phyloP scores from a whole-genome alignment of 1,140 invertebrate genomes.

The Drosophila pectinifera region DNA sequence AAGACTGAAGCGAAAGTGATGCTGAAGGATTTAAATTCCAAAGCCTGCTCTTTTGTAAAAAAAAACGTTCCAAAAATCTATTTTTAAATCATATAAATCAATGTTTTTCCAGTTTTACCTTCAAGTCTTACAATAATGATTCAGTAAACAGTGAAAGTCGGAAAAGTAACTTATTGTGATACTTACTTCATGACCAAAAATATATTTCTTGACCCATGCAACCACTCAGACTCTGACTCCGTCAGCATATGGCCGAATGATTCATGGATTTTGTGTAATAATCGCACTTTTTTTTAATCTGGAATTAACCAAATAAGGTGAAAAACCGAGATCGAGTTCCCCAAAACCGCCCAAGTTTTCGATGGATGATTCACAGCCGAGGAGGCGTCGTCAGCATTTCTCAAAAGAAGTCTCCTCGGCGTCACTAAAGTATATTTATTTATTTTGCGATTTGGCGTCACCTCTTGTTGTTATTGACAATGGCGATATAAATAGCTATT shows the following conservation, averaged over 20 bases:
- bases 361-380: conserved; percentile 42
- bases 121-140: too few relatives aligned
- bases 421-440: conserved; percentile 35
- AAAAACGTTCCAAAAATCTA: too few relatives aligned
- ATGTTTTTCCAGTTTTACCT: too few relatives aligned
- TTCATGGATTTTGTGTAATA: conserved; percentile 43
- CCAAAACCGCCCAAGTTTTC: background rate
- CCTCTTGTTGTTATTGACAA: conserved; percentile 5
- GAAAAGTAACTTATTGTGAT: too few relatives aligned
- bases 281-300: conserved; percentile 20
- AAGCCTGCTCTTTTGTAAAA: too few relatives aligned
- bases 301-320: conserved; percentile 58
- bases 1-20: too few relatives aligned
- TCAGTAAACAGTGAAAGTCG: background rate
- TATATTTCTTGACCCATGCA: background rate
- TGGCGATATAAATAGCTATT: conserved; percentile 1
- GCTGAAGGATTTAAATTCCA: too few relatives aligned
- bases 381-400: conserved; percentile 15
- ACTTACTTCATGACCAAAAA: background rate
- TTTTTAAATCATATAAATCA: too few relatives aligned
- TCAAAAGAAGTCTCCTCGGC: conserved; percentile 16
- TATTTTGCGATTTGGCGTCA: conserved; percentile 30
- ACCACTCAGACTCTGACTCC: background rate
- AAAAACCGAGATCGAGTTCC: conserved; percentile 42
- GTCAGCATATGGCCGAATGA: conserved; percentile 23